These are phyloP conservation scores for Cygnus buccinator DNA, from an alignment of 2,113 vertebrate genomes.

Conservation along the genomic window DNA sequence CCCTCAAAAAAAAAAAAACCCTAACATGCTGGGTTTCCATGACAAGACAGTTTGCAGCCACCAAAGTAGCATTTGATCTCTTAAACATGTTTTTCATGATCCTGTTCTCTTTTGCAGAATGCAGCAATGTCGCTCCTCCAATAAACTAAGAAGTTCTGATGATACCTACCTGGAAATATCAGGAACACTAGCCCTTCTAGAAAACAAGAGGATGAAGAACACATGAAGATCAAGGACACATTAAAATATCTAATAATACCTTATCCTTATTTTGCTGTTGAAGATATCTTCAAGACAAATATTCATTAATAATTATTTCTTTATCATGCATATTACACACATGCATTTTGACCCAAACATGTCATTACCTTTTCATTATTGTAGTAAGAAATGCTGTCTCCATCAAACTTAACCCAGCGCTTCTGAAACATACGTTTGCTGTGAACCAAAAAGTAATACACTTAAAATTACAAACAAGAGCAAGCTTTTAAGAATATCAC, in stretches of 20 bases:
- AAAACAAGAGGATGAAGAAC: neutral
- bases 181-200: neutral
- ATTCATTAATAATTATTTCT: neutral
- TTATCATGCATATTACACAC: neutral
- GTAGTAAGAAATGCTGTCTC: conserved; percentile 90
- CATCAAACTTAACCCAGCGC: conserved; percentile 94
- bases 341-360: neutral
- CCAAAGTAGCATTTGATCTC: neutral
- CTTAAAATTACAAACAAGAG: neutral
- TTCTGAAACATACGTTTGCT: conserved; percentile 93
- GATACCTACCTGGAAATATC: neutral
- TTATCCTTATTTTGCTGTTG: neutral
- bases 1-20: no score
- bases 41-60: neutral
- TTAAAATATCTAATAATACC: neutral
- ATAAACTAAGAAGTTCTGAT: neutral
- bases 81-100: neutral
- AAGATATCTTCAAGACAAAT: neutral
- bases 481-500: neutral
- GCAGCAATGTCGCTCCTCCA: neutral
- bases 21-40: no score
- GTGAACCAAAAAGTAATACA: conserved; percentile 49
- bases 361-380: conserved; percentile 91
- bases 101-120: neutral
- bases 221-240: neutral